Percentiles rank a stretch among this genome's conserved stretches.
phyloP scores from a whole-genome alignment of 1,140 invertebrate species.

The Berghia stephanieae region DNA sequence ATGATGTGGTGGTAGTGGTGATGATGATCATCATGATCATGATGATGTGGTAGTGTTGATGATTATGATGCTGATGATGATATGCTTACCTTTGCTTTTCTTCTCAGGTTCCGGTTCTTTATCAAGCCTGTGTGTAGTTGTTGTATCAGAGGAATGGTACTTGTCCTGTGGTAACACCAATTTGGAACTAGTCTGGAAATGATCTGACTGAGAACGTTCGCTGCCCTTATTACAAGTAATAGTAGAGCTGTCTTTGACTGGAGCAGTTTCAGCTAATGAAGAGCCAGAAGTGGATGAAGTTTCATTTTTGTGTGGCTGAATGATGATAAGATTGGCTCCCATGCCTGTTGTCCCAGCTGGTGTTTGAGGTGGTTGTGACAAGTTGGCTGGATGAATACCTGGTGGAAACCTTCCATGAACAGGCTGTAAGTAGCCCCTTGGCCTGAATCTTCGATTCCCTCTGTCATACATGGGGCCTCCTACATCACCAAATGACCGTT shows the following conservation, averaged over 20 bases:
- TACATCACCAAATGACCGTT: constrained; percentile 28
- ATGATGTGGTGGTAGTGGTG: too few species aligned
- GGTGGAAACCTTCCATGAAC: constrained; percentile 3
- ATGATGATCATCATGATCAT: too few species aligned
- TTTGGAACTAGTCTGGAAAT: constrained; percentile 30
- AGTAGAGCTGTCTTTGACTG: too few species aligned
- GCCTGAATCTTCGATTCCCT: constrained; percentile 13
- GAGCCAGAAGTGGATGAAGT: too few species aligned
- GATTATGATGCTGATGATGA: too few species aligned
- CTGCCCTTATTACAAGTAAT: too few species aligned
- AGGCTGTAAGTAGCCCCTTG: constrained; percentile 15
- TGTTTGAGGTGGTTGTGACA: too few species aligned
- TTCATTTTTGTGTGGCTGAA: too few species aligned
- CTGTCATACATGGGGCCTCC: constrained; percentile 21
- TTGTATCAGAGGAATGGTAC: constrained; percentile 24
- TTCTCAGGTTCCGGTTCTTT: neutral
- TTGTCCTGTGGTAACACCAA: constrained; percentile 45
- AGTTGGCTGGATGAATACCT: neutral
- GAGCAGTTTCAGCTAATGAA: too few species aligned
- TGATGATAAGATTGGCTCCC: constrained; percentile 22
- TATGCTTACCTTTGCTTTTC: too few species aligned
- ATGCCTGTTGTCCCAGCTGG: neutral
- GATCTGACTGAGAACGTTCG: too few species aligned
- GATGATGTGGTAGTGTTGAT: too few species aligned
- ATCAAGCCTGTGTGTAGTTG: neutral